A percentile compares a stretch with the other conserved stretches of the same genome.
Evolutionary conservation across 2,888 invertebrate species (phyloP).

Genomic region (Drosophila falleni): DNA sequence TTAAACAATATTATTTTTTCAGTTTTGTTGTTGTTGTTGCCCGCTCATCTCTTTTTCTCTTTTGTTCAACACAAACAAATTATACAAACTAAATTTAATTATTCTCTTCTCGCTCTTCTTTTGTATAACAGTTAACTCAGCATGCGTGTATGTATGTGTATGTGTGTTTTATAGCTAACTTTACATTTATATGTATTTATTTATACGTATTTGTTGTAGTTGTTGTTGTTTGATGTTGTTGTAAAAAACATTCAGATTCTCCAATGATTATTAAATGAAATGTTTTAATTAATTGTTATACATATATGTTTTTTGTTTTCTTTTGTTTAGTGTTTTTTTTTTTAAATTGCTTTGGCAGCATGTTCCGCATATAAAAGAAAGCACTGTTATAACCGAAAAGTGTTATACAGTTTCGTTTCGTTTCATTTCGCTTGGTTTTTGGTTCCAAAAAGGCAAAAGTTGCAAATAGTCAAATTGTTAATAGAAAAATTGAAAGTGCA

Average conservation of each 20-base stretch:
- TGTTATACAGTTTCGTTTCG: slow-evolving; percentile 20
- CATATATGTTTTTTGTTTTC: slow-evolving; percentile 10
- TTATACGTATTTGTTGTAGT: slow-evolving; percentile 26
- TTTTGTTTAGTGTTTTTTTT: slow-evolving; percentile 7
- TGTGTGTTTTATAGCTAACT: slow-evolving; percentile 43
- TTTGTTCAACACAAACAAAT: slow-evolving; percentile 43
- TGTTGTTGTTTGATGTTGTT: slow-evolving; percentile 34
- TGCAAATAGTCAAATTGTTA: slow-evolving; percentile 20
- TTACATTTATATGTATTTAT: slow-evolving; percentile 39
- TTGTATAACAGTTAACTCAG: slow-evolving; percentile 45
- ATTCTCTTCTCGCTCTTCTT: not conserved
- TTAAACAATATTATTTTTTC: slow-evolving; percentile 42
- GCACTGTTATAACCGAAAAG: slow-evolving; percentile 28
- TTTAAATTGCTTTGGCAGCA: slow-evolving; percentile 56
- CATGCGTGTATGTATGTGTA: slow-evolving; percentile 42
- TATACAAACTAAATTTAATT: slow-evolving; percentile 27
- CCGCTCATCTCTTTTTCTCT: slow-evolving; percentile 5
- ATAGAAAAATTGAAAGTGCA: slow-evolving; percentile 40
- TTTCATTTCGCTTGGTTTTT: slow-evolving; percentile 6
- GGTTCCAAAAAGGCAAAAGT: slow-evolving; percentile 17
- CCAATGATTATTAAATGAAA: slow-evolving; percentile 67
- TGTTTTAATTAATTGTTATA: slow-evolving; percentile 34
- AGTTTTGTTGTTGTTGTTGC: slow-evolving; percentile 21
- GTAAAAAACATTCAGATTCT: slow-evolving; percentile 77
- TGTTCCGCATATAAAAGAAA: slow-evolving; percentile 50